Evolutionary conservation across 2,888 invertebrate genomes (phyloP), one percentile per base, ranked within the genome.

Genomic region (Andrena hattorfiana): DNA sequence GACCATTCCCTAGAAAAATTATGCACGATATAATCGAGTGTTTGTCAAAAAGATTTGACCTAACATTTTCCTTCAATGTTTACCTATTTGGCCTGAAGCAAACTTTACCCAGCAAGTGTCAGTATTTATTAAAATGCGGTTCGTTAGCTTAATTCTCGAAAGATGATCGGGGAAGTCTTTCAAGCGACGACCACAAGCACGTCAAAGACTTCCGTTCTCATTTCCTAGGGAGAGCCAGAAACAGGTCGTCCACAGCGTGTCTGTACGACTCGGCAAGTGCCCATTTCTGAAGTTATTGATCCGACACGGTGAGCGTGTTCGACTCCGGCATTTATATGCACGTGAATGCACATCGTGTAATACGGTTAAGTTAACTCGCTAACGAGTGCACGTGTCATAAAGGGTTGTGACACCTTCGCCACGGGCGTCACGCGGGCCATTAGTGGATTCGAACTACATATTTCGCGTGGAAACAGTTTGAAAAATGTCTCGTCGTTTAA

Each of bases 271-370:
- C 88, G 75, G 80, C 84, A 83, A 88, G 74, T 84, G 79, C 79
- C 78, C 89, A 85, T 89, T 89, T 85, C 89, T 82, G 69, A 80
- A 84, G 84, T 87, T 89, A 89, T 89, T 90, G 89, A 89, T 89
- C 89, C 84, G 83, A 83, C 84, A 74, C 51, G 84, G 70, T 76
- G 81, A 87, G 90, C 81, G 87, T 90, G 89, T 89, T 88, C 82
- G 83, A 84, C 83, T 87, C 77, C 59, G 23, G 26, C 74, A 68
- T 85, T 84, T 85, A 85, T 78, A 76, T 87, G 81, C 80, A 86
- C 80, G 74, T 51, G 72, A 77, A 80, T 86, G 84, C 74, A 82
- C 77, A 77, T 71, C 77, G 77, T 68, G 68, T 84, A 79, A 89
- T 81, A 81, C 64, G 81, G 73, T 77, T 78, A 88, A 82, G 85